phyloP scores from a whole-genome alignment of 2,888 invertebrate species.

The Eilema griseolum region DNA sequence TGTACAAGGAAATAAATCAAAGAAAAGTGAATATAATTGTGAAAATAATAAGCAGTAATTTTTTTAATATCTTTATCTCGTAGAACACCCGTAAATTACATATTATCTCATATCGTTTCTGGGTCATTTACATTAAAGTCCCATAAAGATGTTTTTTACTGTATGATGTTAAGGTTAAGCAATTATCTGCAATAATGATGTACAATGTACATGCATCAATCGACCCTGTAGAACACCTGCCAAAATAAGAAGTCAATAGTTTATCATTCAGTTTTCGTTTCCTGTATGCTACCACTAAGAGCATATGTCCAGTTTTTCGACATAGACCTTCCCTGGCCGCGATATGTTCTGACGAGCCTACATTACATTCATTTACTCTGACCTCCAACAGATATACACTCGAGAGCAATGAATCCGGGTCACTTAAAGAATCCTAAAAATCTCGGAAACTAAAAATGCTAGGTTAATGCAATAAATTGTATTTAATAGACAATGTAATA shows the following conservation, averaged over 20 bases:
- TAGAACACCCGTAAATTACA: background rate
- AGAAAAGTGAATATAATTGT: too few relatives aligned
- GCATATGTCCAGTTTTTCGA: background rate
- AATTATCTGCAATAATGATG: constrained; percentile 4
- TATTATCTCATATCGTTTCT: constrained; percentile 1
- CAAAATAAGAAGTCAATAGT: background rate
- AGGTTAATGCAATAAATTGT: too few relatives aligned
- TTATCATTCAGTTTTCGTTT: background rate
- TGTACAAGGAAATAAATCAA: too few relatives aligned
- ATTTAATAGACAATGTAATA: too few relatives aligned
- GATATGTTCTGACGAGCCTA: background rate
- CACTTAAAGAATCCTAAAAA: too few relatives aligned
- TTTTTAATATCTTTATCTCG: too few relatives aligned
- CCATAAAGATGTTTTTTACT: constrained; percentile 1
- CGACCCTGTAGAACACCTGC: background rate
- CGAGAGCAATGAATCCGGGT: too few relatives aligned
- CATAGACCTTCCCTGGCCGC: background rate
- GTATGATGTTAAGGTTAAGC: background rate
- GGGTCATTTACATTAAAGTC: background rate
- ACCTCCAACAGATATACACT: background rate
- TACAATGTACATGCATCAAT: background rate
- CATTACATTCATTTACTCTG: background rate
- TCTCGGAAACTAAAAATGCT: too few relatives aligned
- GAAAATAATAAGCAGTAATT: too few relatives aligned
- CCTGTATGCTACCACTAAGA: background rate